Conservation (phyloP, 2,888 invertebrate species). For the Rugalucina vietnamica region DNA sequence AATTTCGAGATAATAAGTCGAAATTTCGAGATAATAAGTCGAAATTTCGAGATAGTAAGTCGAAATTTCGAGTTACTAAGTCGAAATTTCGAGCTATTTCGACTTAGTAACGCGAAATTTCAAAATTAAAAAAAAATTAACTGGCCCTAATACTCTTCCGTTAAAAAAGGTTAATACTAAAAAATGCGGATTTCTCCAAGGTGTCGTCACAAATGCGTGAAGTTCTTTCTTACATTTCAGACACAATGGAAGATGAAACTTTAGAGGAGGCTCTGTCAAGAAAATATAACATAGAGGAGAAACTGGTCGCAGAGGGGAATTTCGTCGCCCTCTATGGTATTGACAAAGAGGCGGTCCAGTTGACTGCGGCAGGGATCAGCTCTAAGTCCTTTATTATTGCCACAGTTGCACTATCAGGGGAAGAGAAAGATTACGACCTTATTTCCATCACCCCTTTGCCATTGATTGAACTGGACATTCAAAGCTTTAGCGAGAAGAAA, state of each 20-base stretch:
- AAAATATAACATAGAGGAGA: constrained; percentile 8
- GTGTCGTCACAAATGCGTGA: no score
- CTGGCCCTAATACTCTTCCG: no score
- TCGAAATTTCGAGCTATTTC: no score
- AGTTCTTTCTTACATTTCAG: background rate
- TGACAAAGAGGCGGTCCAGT: constrained; percentile 1
- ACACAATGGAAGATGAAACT: background rate
- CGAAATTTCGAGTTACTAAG: no score
- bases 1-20: no score
- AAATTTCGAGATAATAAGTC: no score
- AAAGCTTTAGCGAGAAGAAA: constrained; percentile 8
- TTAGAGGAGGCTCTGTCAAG: background rate
- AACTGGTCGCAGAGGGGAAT: background rate
- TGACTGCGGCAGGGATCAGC: constrained; percentile 11
- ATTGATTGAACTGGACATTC: background rate
- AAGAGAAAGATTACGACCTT: constrained; percentile 7
- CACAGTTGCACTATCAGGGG: background rate
- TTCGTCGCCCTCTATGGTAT: constrained; percentile 1
- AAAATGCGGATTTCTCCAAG: no score
- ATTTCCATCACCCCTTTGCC: constrained; percentile 8
- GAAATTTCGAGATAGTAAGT: no score
- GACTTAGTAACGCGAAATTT: no score
- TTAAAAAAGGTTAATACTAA: no score
- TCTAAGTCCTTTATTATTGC: constrained; percentile 14
- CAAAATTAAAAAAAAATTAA: no score